Conservation (phyloP, 2,113 vertebrate genomes). For the Geothlypis trichas region DNA sequence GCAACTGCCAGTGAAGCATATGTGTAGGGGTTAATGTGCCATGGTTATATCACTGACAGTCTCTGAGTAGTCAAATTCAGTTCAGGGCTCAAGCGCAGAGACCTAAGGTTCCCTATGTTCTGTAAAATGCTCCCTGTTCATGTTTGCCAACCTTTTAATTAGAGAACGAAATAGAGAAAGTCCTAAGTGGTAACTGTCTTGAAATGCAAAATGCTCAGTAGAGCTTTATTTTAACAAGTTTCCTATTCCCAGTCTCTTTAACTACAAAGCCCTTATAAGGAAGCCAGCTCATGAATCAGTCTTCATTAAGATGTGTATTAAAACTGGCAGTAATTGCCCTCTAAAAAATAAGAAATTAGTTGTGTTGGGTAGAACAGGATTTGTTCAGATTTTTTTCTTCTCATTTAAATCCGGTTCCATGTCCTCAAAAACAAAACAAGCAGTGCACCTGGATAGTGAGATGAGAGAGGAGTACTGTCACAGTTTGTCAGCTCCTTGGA, state of each 20-base stretch:
- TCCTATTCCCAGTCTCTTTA: not conserved
- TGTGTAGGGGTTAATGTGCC: not conserved
- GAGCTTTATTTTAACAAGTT: not conserved
- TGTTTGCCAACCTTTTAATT: conserved; percentile 14
- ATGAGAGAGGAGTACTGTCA: not conserved
- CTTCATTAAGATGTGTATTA: not conserved
- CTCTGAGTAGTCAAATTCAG: not conserved
- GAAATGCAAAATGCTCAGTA: not conserved
- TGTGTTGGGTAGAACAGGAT: not conserved
- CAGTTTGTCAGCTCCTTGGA: not conserved
- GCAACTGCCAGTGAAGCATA: not conserved
- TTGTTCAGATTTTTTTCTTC: not conserved
- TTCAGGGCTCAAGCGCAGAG: not conserved
- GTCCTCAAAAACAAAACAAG: not conserved
- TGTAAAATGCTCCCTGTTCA: not conserved
- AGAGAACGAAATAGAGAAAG: not conserved
- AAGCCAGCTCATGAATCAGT: not conserved
- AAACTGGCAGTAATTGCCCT: not conserved
- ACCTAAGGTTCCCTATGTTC: not conserved
- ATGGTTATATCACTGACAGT: not conserved
- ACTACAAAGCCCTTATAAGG: not conserved
- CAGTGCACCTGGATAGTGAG: not conserved
- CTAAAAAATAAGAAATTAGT: not conserved
- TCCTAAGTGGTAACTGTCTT: not conserved
- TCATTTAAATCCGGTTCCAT: not conserved